Conservation (phyloP, 2,113 vertebrate genomes). For the Meleagris gallopavo region DNA sequence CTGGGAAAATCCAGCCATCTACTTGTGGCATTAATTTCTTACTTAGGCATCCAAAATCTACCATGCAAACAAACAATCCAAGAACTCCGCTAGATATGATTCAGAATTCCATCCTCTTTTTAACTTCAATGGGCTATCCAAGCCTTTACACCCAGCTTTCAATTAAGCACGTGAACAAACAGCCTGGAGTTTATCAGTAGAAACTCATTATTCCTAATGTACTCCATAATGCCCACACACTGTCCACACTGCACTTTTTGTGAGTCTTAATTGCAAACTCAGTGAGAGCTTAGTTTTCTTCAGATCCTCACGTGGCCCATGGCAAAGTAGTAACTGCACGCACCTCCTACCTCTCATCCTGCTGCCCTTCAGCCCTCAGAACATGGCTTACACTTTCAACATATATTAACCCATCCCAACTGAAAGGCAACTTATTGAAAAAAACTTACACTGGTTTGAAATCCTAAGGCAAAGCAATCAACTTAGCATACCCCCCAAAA, state of each 20-base stretch:
- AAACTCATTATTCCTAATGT: neutral
- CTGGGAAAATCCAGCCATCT: neutral
- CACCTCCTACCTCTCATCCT: neutral
- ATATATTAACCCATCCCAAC: neutral
- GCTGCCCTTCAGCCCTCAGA: neutral
- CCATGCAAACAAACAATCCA: rapidly evolving
- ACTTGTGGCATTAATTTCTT: neutral
- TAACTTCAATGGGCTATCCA: neutral
- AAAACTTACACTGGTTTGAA: neutral
- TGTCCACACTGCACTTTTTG: rapidly evolving
- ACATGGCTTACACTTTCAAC: neutral
- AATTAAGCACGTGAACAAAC: rapidly evolving
- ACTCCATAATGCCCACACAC: neutral
- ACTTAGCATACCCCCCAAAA: neutral
- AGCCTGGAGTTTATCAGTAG: neutral
- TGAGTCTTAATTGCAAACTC: neutral
- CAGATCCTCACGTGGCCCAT: neutral
- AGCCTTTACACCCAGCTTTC: neutral
- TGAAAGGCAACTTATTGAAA: neutral
- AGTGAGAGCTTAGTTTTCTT: rapidly evolving
- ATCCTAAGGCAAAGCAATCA: neutral
- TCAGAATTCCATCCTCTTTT: rapidly evolving
- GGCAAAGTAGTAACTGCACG: neutral
- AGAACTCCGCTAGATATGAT: neutral
- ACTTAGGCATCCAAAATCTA: neutral